Percentiles rank a stretch among this genome's conserved stretches.
Conservation (phyloP, 2,113 vertebrate genomes). For the Anhinga rufa region DNA sequence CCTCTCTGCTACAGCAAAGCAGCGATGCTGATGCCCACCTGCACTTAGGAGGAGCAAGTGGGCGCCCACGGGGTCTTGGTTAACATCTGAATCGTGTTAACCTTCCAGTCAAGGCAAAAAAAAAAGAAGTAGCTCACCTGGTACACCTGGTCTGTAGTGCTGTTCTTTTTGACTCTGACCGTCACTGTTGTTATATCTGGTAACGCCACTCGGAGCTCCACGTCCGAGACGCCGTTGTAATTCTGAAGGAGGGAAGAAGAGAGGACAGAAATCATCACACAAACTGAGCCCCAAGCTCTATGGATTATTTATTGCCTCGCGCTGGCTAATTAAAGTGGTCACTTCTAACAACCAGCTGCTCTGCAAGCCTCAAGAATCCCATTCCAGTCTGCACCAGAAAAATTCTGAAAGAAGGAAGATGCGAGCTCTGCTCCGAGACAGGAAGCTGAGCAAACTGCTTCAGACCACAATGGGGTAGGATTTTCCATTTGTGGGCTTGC, state of each 20-base stretch:
- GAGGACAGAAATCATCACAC: background rate
- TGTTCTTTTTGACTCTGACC: constrained; percentile 93
- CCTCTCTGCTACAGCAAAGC: background rate
- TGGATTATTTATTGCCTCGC: fast-evolving
- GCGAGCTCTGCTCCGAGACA: background rate
- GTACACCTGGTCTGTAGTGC: constrained; percentile 98
- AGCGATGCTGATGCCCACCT: background rate
- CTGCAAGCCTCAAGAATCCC: background rate
- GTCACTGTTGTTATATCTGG: constrained; percentile 90
- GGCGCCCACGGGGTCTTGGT: fast-evolving
- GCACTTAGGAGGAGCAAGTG: background rate
- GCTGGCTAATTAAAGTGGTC: background rate
- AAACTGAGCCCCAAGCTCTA: fast-evolving
- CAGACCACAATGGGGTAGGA: background rate
- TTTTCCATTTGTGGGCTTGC: background rate
- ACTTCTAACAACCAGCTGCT: background rate
- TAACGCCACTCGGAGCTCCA: constrained; percentile 90
- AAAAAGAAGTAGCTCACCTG: constrained; percentile 74
- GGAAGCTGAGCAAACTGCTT: background rate
- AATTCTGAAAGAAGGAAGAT: background rate
- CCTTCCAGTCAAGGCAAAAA: background rate
- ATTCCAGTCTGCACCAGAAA: background rate
- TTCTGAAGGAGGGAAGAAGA: constrained; percentile 72
- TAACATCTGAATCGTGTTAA: background rate
- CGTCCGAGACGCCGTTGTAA: constrained; percentile 91